Percentiles rank a stretch among this genome's conserved stretches.
Evolutionary conservation across 2,797 vertebrate genomes (phyloP).

Genomic region (Syncerus caffer): DNA sequence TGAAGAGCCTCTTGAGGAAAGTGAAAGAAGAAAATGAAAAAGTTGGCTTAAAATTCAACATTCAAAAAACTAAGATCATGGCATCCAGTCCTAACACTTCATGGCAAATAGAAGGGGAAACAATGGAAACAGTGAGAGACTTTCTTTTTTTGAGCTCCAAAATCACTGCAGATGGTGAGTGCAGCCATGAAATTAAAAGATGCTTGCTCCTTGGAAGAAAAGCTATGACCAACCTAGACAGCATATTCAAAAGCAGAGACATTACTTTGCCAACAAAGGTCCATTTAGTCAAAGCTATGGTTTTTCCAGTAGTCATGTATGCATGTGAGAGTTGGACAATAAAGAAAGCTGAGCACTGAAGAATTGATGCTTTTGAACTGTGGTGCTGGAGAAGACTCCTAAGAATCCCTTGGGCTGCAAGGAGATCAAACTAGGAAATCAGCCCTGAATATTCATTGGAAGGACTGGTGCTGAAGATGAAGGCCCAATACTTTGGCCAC

Average conservation of each 20-base stretch:
- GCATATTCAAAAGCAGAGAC: neutral
- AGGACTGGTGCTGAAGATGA: neutral
- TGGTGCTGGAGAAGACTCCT: neutral
- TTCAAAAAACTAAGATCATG: neutral
- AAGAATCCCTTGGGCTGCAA: neutral
- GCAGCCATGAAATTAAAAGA: neutral
- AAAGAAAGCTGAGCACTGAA: neutral
- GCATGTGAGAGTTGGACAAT: neutral
- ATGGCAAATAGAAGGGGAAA: neutral
- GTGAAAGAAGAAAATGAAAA: neutral
- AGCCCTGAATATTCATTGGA: neutral
- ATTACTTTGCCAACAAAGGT: neutral
- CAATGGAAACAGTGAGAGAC: neutral
- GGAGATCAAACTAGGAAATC: neutral
- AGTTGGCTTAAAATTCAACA: neutral
- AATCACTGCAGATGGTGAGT: neutral
- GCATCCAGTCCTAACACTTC: neutral
- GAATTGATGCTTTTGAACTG: neutral
- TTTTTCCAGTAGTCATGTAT: neutral
- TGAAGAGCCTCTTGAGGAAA: no score
- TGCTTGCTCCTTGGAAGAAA: neutral
- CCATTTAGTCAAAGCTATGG: neutral
- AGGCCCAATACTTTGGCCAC: neutral
- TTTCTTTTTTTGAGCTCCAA: neutral
- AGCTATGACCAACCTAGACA: neutral